Conservation (phyloP, 2,888 invertebrate species). For the Oxytorus armatus region DNA sequence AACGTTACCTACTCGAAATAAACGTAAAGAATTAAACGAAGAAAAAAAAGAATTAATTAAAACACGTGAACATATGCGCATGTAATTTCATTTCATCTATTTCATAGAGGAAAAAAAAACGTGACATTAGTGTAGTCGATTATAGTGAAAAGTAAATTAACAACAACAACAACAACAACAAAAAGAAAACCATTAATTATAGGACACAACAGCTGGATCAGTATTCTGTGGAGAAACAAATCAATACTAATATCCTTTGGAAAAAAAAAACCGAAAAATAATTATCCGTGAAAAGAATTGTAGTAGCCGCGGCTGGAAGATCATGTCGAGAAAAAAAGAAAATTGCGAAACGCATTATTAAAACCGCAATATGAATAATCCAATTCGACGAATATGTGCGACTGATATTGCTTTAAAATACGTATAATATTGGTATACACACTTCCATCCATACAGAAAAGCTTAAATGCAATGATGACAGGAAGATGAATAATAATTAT, state of each 20-base stretch:
- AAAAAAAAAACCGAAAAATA: slow-evolving; percentile 11
- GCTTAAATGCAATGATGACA: slow-evolving; percentile 63
- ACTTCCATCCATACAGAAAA: slow-evolving; percentile 69
- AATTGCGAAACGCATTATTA: slow-evolving; percentile 62
- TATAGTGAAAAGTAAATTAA: slow-evolving; percentile 60
- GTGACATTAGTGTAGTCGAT: slow-evolving; percentile 67
- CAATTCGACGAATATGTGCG: slow-evolving; percentile 64
- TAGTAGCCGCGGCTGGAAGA: slow-evolving; percentile 51
- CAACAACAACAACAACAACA: slow-evolving; percentile 32
- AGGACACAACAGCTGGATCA: slow-evolving; percentile 61
- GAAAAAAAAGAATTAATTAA: slow-evolving; percentile 26
- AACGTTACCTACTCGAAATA: slow-evolving; percentile 56
- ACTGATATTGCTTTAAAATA: slow-evolving; percentile 67
- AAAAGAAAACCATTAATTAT: slow-evolving; percentile 53
- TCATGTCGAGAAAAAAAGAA: slow-evolving; percentile 39
- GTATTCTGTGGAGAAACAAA: slow-evolving; percentile 57
- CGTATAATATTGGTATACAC: slow-evolving; percentile 69
- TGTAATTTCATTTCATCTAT: slow-evolving; percentile 67
- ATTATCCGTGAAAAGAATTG: slow-evolving; percentile 50
- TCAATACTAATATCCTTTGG: background rate
- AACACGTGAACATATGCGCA: slow-evolving; percentile 64
- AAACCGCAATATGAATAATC: slow-evolving; percentile 62
- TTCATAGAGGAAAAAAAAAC: slow-evolving; percentile 67
- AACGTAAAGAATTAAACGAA: slow-evolving; percentile 49
- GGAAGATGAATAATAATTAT: slow-evolving; percentile 54